Evolutionary conservation across 1,140 invertebrate species (phyloP).

Genomic region (Chrysomallon squamiferum): DNA sequence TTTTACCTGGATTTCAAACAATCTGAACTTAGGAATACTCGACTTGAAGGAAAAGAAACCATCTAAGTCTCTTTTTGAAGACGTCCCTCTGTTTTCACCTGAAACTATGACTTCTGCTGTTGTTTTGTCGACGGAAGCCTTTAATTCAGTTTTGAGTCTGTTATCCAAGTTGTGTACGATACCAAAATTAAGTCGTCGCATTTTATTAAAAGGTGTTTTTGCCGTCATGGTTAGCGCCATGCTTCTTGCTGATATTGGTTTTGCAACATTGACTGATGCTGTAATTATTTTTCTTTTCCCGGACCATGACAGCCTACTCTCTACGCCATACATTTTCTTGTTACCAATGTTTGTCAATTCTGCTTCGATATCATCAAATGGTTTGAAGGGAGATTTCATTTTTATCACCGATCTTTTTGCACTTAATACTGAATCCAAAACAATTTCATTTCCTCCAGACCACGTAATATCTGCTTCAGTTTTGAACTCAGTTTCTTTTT

Average conservation of each 20-base stretch:
- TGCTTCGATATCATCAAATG: slow-evolving; percentile 12
- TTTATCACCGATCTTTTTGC: slow-evolving; percentile 20
- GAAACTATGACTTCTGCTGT: background rate
- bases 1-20: background rate
- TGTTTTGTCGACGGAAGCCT: slow-evolving; percentile 3
- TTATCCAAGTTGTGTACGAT: background rate
- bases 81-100: background rate
- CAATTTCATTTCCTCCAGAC: slow-evolving; percentile 31
- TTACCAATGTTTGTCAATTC: slow-evolving; percentile 9
- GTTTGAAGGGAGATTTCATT: slow-evolving; percentile 44
- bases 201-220: slow-evolving; percentile 7
- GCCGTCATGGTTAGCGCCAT: slow-evolving; percentile 6
- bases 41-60: background rate
- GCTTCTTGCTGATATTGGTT: slow-evolving; percentile 14
- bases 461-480: slow-evolving; percentile 31
- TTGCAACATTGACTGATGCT: slow-evolving; percentile 10
- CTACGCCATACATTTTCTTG: slow-evolving; percentile 3
- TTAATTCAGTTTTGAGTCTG: background rate
- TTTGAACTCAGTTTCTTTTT: slow-evolving; percentile 10
- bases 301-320: slow-evolving; percentile 5
- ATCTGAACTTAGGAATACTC: background rate
- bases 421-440: slow-evolving; percentile 14
- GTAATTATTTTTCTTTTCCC: slow-evolving; percentile 6
- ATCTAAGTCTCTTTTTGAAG: background rate
- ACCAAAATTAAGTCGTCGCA: background rate